These are phyloP conservation scores for Tamias sibiricus DNA, from an alignment of 2,113 vertebrate species.

Conservation along the genomic window DNA sequence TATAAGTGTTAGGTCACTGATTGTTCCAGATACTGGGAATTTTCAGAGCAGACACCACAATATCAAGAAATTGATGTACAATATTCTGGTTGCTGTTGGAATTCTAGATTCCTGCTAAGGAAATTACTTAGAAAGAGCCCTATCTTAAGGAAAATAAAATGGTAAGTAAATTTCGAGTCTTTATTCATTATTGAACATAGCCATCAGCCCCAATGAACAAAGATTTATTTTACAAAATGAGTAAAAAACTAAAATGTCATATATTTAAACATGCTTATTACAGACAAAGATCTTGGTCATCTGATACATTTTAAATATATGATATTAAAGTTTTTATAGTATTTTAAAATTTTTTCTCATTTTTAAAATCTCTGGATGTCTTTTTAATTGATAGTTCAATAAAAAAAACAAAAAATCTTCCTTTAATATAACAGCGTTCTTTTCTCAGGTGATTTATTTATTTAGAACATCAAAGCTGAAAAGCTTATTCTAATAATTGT, in stretches of 20 bases:
- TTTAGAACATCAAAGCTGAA: slow-evolving; percentile 36
- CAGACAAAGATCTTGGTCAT: neutral
- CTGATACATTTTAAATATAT: slow-evolving; percentile 1
- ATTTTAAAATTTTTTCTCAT: slow-evolving; percentile 13
- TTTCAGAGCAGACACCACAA: neutral
- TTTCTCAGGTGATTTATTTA: neutral
- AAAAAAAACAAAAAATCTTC: neutral
- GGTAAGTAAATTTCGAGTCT: neutral
- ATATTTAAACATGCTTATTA: slow-evolving; percentile 20
- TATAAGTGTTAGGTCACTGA: neutral
- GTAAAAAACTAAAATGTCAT: neutral
- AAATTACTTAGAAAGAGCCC: slow-evolving; percentile 21
- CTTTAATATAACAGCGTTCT: neutral
- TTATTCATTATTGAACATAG: slow-evolving; percentile 19
- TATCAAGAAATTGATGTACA: neutral
- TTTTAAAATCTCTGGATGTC: neutral
- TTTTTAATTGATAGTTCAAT: slow-evolving; percentile 15
- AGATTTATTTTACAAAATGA: slow-evolving; percentile 45
- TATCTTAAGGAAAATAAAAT: slow-evolving; percentile 49
- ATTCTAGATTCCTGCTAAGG: slow-evolving; percentile 6
- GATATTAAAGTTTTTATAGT: neutral
- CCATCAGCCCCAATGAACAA: neutral
- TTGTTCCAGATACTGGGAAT: neutral
- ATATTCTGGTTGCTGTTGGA: neutral
- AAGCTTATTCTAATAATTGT: slow-evolving; percentile 9